Evolutionary conservation across 2,113 vertebrate species (phyloP), one percentile per base, ranked within the genome.

Genomic region (Chloebia gouldiae): DNA sequence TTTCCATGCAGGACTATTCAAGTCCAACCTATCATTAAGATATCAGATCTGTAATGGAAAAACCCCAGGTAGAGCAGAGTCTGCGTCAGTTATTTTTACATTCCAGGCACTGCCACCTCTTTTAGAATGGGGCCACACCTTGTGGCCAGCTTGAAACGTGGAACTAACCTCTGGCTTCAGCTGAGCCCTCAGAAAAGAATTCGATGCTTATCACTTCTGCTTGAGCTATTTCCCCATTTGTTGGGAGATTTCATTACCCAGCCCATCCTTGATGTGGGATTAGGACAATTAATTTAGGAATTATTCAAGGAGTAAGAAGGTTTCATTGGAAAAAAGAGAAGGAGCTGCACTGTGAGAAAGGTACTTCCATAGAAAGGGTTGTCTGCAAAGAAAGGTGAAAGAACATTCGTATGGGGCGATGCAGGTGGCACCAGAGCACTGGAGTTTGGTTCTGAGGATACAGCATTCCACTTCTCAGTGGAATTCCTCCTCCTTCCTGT

Each of bases 21-120:
- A 68, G 35, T 68, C 68, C 63, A 86, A 60, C 59, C 64, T 75
- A n/a, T 77, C 79, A 81, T 92, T 83, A 88, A 80, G 63, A 57
- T 91, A 63, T 82, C 78, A 76, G 50, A 64, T 87, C 57, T 93
- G 13, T 33, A 66, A 72, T 94, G 84, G 81, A 89, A 96, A 93
- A 89, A 54, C 39, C 28, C 39, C 91, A 92, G 94, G 84, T 90
- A 79, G 57, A 81, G 56, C 57, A 33, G 20, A 81, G 49, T 69
- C 65, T 95, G 57, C 6, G 2, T 76, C 78, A 85, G 63, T 79
- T 65, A 57, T 60, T 92, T 82, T 61, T 61, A 49, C 78, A 90
- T 96, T 92, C 94, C 93, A 91, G 61, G 65, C 91, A 54, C 65
- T 85, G 78, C 63, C 90, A 73, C 86, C 54, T n/a, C 15, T 19